phyloP scores from a whole-genome alignment of 1,140 invertebrate genomes.

The Leptinotarsa lineolata region DNA sequence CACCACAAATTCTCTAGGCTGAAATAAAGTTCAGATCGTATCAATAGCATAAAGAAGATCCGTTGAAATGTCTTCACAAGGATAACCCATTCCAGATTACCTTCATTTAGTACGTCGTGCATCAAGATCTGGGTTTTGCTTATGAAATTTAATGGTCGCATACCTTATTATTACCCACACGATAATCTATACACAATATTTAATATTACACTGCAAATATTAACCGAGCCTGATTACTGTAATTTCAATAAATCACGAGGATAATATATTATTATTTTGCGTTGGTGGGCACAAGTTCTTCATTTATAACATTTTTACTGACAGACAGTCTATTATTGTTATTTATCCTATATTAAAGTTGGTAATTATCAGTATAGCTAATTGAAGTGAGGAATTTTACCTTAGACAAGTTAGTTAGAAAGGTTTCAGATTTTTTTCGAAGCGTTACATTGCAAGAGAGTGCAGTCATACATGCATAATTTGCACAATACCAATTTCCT shows the following conservation, averaged over 20 bases:
- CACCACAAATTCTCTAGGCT: constrained; percentile 4
- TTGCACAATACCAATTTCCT: background rate
- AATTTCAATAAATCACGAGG: constrained; percentile 38
- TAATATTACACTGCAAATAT: constrained; percentile 36
- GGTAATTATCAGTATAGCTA: constrained; percentile 17
- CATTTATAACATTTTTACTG: constrained; percentile 28
- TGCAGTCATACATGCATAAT: background rate
- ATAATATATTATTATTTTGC: constrained; percentile 33
- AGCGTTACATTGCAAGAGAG: constrained; percentile 1
- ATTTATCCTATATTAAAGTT: constrained; percentile 28
- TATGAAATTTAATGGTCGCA: constrained; percentile 52
- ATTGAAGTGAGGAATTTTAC: background rate
- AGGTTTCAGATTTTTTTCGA: background rate
- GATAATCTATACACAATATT: constrained; percentile 44
- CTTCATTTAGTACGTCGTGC: constrained; percentile 34
- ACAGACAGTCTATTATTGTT: constrained; percentile 26
- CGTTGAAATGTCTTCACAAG: constrained; percentile 27
- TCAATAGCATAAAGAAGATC: constrained; percentile 17
- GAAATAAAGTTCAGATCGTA: constrained; percentile 11
- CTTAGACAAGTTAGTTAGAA: constrained; percentile 1
- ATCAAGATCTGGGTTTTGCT: constrained; percentile 45
- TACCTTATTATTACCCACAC: constrained; percentile 49
- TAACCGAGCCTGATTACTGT: constrained; percentile 38
- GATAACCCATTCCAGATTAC: constrained; percentile 30
- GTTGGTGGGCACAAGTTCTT: constrained; percentile 32